Evolutionary conservation across 2,113 vertebrate species (phyloP).

Genomic region (Dendropsophus ebraccatus): DNA sequence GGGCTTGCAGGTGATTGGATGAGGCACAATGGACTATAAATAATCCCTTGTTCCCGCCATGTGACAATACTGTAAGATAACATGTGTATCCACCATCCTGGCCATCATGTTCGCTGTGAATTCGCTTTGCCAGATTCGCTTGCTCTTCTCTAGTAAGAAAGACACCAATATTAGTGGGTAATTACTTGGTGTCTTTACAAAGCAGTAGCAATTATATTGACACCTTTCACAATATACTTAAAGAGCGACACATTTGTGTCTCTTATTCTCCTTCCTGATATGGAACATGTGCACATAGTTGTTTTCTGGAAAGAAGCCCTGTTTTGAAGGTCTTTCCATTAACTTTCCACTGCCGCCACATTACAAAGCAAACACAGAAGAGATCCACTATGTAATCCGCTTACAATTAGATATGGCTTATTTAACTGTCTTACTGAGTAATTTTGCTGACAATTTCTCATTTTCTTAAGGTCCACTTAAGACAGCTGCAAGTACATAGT

Average conservation of each 20-base stretch:
- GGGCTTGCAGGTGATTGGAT: too few relatives aligned
- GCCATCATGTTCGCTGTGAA: too few relatives aligned
- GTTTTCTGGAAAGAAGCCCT: conserved; percentile 16
- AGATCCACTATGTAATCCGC: conserved; percentile 1
- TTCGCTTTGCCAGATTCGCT: too few relatives aligned
- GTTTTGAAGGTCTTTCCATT: conserved; percentile 46
- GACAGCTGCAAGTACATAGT: background rate
- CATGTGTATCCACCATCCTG: too few relatives aligned
- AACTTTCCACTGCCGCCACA: conserved; percentile 1
- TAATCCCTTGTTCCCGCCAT: too few relatives aligned
- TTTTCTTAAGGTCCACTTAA: background rate
- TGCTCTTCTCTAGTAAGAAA: too few relatives aligned
- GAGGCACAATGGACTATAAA: too few relatives aligned
- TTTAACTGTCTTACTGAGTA: conserved; percentile 43
- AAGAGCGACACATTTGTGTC: background rate
- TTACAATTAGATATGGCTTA: conserved; percentile 43
- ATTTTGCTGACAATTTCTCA: conserved; percentile 27
- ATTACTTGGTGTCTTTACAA: background rate
- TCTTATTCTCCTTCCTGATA: background rate
- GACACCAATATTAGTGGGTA: background rate
- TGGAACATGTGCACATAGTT: conserved; percentile 3
- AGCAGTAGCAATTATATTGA: background rate
- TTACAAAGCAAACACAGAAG: conserved; percentile 44
- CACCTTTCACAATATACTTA: background rate
- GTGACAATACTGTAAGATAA: too few relatives aligned